A percentile compares a stretch with the other conserved stretches of the same genome.
Evolutionary conservation across 2,113 vertebrate species (phyloP).

Genomic region (Catharus minimus): DNA sequence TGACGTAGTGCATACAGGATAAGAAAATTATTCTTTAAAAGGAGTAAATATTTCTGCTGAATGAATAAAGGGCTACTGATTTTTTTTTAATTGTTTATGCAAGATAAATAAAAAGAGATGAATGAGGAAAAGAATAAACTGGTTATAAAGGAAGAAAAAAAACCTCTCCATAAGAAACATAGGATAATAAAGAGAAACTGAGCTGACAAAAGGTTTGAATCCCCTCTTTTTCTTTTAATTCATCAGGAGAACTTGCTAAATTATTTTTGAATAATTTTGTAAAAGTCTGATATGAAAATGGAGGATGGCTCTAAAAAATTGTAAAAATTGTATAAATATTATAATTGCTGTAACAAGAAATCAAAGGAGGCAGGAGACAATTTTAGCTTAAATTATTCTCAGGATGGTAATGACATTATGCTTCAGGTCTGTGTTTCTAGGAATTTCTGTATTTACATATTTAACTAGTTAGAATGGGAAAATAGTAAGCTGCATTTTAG

Average conservation of each 20-base stretch:
- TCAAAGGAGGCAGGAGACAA: neutral
- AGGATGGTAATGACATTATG: neutral
- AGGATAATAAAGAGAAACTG: neutral
- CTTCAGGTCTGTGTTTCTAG: neutral
- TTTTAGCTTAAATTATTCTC: neutral
- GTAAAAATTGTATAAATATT: neutral
- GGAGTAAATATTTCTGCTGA: neutral
- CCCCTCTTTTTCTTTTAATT: fast-evolving
- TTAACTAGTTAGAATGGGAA: neutral
- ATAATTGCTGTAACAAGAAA: fast-evolving
- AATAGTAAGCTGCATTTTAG: neutral
- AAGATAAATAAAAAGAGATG: neutral
- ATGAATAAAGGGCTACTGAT: neutral
- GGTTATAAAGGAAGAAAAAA: neutral
- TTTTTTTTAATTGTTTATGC: neutral
- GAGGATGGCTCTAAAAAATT: neutral
- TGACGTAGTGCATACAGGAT: neutral
- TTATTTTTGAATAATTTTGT: neutral
- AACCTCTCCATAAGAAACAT: neutral
- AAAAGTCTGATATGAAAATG: neutral
- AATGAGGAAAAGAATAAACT: neutral
- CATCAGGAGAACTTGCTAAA: neutral
- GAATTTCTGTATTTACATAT: neutral
- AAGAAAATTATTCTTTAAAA: neutral
- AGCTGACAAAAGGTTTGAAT: neutral